Base-by-base conservation (phyloP, 2,113 vertebrate genomes). In the Pleuronectes platessa region DNA sequence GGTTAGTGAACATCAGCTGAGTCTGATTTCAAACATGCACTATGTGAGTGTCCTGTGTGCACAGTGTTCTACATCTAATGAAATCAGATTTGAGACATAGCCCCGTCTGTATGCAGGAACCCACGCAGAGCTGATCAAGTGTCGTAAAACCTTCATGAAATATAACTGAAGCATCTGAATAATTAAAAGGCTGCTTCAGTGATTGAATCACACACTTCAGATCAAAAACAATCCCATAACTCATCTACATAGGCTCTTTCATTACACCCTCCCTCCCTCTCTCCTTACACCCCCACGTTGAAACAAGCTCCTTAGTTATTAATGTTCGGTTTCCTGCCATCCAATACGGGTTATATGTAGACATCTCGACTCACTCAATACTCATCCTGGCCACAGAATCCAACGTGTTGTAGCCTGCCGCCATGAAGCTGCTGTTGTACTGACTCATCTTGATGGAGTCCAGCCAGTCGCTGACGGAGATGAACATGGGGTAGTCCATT, bases 381-480 rank as follows among this genome's bases (percentile, higher is more conserved):
- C 82, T 97, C 97, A 99, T 98, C 93, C 95, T 95, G 75, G 96
- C 96, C 93, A 98, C 96, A 82, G 96, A 93, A 91, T 99, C 97
- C 95, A 98, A 92, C 54, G 96, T 96, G 74, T 95, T 96, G 94
- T 96, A 97, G 79, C 97, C 97, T 67, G 96, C 95, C 76, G 96
- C 95, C 95, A 98, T 95, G 88, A 99, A 99, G 90, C 97, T 98
- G 90, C 93, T 97, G 89, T 97, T 98, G 92, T 99, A 99, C 88
- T 98, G 97, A 88, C 95, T 97, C 97, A 99, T 99, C 93, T 99
- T 99, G 92, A 99, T 99, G 83, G 96, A 97, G 90, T 98, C 97
- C 90, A 99, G 92, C 97, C 97, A 99, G 89, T 99, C 97, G 79
- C 95, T 95, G 15, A 98, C 96, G 84, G 97, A 97, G 92, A 98